These are phyloP conservation scores for Guaruba guarouba DNA, from an alignment of 2,113 vertebrate genomes.

Conservation along the genomic window DNA sequence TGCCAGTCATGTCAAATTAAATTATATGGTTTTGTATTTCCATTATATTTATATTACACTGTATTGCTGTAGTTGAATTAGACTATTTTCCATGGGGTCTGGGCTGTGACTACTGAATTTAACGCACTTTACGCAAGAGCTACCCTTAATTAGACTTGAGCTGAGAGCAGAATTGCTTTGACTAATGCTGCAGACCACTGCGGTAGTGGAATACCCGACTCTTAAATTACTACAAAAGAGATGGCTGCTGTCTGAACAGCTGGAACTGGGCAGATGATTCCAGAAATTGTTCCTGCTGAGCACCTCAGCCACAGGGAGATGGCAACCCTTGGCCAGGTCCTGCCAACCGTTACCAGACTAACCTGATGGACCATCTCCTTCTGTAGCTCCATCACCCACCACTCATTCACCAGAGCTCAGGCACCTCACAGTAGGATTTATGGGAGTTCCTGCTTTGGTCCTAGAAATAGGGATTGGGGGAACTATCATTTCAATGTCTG, in stretches of 20 bases:
- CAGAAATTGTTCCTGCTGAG: neutral
- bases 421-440: neutral
- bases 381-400: neutral
- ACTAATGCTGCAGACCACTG: neutral
- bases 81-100: slow-evolving; percentile 43
- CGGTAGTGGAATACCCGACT: neutral
- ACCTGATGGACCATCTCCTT: neutral
- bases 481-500: rapidly evolving
- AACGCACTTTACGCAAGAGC: slow-evolving; percentile 38
- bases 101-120: slow-evolving; percentile 45
- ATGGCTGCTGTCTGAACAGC: neutral
- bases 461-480: neutral
- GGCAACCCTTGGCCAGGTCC: neutral
- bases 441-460: neutral
- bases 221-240: neutral
- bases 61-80: slow-evolving; percentile 46
- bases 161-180: slow-evolving; percentile 23
- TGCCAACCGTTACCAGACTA: rapidly evolving
- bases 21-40: slow-evolving; percentile 56
- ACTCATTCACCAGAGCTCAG: neutral
- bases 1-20: slow-evolving; percentile 49
- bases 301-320: neutral
- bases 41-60: slow-evolving; percentile 48
- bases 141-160: slow-evolving; percentile 38
- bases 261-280: neutral